phyloP scores from a whole-genome alignment of 2,113 vertebrate genomes.

The Corythaixoides concolor region DNA sequence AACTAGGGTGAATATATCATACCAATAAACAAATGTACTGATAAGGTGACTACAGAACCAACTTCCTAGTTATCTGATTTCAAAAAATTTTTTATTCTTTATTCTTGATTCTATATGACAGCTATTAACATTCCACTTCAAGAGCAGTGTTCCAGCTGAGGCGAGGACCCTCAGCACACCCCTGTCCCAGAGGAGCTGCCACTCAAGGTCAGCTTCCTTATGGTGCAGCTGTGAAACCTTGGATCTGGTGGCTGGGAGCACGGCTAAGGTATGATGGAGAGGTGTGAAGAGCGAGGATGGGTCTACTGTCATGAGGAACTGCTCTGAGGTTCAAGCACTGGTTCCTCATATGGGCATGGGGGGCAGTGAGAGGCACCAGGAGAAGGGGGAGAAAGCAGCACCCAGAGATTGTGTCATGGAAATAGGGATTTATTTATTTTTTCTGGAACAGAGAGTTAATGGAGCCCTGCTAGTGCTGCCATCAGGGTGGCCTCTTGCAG shows the following conservation, averaged over 20 bases:
- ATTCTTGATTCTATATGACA: neutral
- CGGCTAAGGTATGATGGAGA: neutral
- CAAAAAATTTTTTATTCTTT: neutral
- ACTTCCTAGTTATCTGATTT: neutral
- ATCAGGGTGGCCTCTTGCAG: no score
- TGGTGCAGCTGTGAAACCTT: neutral
- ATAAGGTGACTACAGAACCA: neutral
- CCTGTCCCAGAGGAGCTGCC: neutral
- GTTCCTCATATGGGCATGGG: no score
- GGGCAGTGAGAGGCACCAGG: no score
- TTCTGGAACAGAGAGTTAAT: no score
- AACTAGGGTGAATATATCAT: neutral
- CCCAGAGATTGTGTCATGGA: no score
- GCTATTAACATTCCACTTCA: neutral
- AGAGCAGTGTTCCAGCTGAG: neutral
- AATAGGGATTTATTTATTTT: no score
- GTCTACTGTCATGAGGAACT: neutral
- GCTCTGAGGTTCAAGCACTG: no score
- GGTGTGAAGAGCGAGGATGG: neutral
- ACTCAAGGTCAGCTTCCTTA: neutral
- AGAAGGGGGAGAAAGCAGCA: no score
- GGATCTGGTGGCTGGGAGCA: neutral
- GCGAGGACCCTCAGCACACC: neutral
- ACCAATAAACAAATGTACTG: neutral
- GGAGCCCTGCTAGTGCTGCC: no score